phyloP scores from a whole-genome alignment of 2,888 invertebrate species.

The Patella ulyssiponensis region DNA sequence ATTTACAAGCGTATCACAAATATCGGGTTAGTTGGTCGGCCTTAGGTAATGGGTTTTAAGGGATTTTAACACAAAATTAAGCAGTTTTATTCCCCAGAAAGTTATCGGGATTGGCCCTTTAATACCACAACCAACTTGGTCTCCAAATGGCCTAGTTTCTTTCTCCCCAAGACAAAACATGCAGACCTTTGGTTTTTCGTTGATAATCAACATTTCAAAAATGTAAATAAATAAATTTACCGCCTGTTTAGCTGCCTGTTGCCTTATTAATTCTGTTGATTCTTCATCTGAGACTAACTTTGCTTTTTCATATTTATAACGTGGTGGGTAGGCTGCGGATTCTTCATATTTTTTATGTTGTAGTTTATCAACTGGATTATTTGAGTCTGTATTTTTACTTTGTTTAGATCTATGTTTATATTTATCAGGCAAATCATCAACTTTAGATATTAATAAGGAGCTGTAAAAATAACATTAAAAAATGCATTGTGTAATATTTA shows the following conservation, averaged over 20 bases:
- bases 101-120: no score
- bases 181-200: no score
- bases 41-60: no score
- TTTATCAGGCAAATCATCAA: slow-evolving; percentile 26
- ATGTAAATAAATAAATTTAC: slow-evolving; percentile 24
- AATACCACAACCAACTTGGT: no score
- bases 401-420: slow-evolving; percentile 19
- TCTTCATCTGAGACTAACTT: slow-evolving; percentile 37
- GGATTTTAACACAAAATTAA: no score
- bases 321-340: slow-evolving; percentile 40
- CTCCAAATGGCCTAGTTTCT: no score
- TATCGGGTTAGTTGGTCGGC: no score
- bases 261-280: slow-evolving; percentile 35
- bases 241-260: slow-evolving; percentile 39
- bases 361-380: background rate
- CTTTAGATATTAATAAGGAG: slow-evolving; percentile 25
- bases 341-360: slow-evolving; percentile 27
- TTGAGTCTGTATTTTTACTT: background rate
- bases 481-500: background rate
- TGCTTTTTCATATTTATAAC: slow-evolving; percentile 31
- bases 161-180: no score
- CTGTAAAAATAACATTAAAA: slow-evolving; percentile 14
- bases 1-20: no score
- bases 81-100: no score
- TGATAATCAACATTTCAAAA: background rate